Base-by-base conservation (phyloP, 2,797 vertebrate species). In the Tolypeutes matacus region DNA sequence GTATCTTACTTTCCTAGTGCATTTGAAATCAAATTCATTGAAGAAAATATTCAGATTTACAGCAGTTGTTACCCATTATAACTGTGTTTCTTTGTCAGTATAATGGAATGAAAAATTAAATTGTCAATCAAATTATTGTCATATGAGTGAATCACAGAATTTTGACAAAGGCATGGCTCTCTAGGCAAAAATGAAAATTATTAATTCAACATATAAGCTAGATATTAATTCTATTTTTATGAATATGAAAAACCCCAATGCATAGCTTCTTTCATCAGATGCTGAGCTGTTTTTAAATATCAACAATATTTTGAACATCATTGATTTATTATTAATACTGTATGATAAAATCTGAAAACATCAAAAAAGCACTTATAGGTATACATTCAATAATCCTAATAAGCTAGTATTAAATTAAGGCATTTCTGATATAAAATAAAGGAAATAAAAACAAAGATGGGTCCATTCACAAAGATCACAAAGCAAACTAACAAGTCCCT, bases 21-120 rank as follows among this genome's bases (percentile, higher is more conserved):
- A 72, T 95, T 94, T 20, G 0, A 96, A 96, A 64, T 76, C 96
- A 85, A 72, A 21, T 25, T 89, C 90, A 73, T 20, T 64, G 72
- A 95, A 77, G 65, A 83, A 96, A 95, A 95, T 73, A 82, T 64
- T 96, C 75, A 91, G 1, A 75, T 85, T 86, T 86, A 64, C 6
- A 65, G 17, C n/a, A 46, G 27, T 67, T 82, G 3, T 94, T 65
- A 89, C 46, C 23, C 34, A 83, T 75, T 64, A 42, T 75, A 21
- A 21, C 10, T 89, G n/a, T 18, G 39, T 14, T 73, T 14, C 27
- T 36, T 56, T 65, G 5, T 15, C 29, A 86, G 23, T 86, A 42
- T 78, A 92, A 88, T 64, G 83, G 53, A 85, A 80, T 3, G 70
- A 60, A 81, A 75, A 23, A 6, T 1, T 49, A 86, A 49, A 39